phyloP scores from a whole-genome alignment of 2,113 vertebrate genomes.

The Trinectes maculatus region DNA sequence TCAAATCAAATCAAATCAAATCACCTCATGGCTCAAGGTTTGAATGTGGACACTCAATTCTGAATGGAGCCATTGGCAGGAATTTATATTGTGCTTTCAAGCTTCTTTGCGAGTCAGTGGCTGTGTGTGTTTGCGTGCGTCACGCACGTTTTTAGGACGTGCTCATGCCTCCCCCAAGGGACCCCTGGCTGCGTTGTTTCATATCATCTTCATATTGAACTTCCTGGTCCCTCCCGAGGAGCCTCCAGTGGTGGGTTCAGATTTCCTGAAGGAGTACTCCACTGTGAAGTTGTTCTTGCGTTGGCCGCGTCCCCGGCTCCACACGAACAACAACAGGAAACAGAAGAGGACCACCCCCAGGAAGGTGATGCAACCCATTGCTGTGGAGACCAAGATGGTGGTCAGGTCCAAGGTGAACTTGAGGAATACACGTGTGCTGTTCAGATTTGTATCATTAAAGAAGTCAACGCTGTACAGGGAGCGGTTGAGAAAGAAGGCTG shows the following conservation, averaged over 20 bases:
- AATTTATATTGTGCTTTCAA: conserved; percentile 28
- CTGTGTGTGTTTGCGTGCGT: conserved; percentile 79
- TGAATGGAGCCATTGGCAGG: conserved; percentile 27
- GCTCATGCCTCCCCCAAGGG: conserved; percentile 81
- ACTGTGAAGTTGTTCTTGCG: conserved; percentile 98
- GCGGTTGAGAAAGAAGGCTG: conserved; percentile 82
- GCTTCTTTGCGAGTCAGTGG: conserved; percentile 74
- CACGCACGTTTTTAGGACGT: conserved; percentile 77
- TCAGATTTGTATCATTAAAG: conserved; percentile 89
- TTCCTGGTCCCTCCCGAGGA: conserved; percentile 91
- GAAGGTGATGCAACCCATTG: conserved; percentile 99
- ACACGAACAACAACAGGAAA: conserved; percentile 96
- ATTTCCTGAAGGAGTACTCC: conserved; percentile 97
- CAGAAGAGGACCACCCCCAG: conserved; percentile 98
- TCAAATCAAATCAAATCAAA: conserved; percentile 51
- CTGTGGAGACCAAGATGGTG: conserved; percentile 97
- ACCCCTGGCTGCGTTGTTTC: conserved; percentile 87
- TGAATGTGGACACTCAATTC: conserved; percentile 36
- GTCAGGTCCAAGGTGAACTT: conserved; percentile 97
- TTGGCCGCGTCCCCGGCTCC: conserved; percentile 96
- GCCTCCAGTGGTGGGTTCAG: conserved; percentile 84
- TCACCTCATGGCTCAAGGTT: conserved; percentile 41
- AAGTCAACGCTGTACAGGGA: conserved; percentile 87
- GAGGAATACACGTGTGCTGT: conserved; percentile 90
- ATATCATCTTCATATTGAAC: conserved; percentile 99